A percentile compares a stretch with the other conserved stretches of the same genome.
Evolutionary conservation across 2,113 vertebrate species (phyloP).

Genomic region (Chascanopsetta lugubris): DNA sequence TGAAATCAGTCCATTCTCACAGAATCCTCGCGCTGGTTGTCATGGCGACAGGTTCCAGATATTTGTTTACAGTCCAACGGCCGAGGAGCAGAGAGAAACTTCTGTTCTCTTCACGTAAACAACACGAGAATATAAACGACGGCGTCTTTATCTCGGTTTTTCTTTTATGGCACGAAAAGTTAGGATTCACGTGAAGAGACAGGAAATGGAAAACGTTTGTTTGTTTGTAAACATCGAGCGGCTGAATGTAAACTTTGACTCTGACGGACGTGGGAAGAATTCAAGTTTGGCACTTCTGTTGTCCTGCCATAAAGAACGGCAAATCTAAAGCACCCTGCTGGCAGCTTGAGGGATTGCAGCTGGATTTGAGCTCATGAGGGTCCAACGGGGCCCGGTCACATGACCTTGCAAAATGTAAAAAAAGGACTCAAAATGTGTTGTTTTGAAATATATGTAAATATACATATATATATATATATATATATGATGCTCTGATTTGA

Average conservation of each 20-base stretch:
- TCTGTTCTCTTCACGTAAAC: slow-evolving; percentile 61
- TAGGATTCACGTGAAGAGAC: slow-evolving; percentile 33
- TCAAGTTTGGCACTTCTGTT: slow-evolving; percentile 73
- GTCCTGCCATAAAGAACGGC: slow-evolving; percentile 35
- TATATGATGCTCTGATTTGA: no score
- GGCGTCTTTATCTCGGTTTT: slow-evolving; percentile 25
- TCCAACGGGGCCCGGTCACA: no score
- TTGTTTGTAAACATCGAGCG: slow-evolving; percentile 78
- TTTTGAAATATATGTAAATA: no score
- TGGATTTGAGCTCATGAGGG: no score
- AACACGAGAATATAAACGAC: slow-evolving; percentile 68
- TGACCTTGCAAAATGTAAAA: no score
- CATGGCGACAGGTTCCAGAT: no score
- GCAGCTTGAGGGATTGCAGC: no score
- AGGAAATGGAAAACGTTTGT: slow-evolving; percentile 59
- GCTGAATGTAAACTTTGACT: slow-evolving; percentile 75
- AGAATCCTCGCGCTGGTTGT: no score
- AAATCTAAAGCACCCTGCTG: no score
- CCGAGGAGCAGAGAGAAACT: slow-evolving; percentile 56
- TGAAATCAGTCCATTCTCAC: slow-evolving; percentile 14
- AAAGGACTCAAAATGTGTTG: no score
- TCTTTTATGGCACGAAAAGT: slow-evolving; percentile 43
- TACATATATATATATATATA: no score
- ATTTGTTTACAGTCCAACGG: slow-evolving; percentile 26
- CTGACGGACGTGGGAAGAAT: slow-evolving; percentile 32